Conservation (phyloP, 1,140 invertebrate genomes). For the Lordiphosa clarofinis region DNA sequence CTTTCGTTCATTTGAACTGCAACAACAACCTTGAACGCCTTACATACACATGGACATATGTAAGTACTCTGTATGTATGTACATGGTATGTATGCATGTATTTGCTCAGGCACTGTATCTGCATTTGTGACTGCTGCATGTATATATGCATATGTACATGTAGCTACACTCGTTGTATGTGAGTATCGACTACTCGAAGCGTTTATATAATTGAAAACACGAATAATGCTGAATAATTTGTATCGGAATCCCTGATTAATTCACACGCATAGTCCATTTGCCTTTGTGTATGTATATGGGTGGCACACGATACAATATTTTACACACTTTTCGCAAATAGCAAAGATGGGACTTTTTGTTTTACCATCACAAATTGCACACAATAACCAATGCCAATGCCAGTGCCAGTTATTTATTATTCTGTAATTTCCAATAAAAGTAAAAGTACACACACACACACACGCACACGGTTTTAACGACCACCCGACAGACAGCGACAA, state of each 20-base stretch:
- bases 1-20: conserved; percentile 25
- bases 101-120: not conserved
- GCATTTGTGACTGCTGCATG: not conserved
- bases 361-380: not conserved
- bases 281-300: too few species aligned
- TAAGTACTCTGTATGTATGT: conserved; percentile 1
- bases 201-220: conserved; percentile 28
- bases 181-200: not conserved
- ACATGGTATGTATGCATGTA: not conserved
- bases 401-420: conserved; percentile 1
- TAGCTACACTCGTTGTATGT: too few species aligned
- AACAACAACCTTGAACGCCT: conserved; percentile 56
- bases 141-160: too few species aligned
- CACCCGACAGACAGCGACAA: not conserved
- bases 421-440: conserved; percentile 11
- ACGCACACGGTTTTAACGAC: conserved; percentile 24
- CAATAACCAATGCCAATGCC: too few species aligned
- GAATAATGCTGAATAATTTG: too few species aligned
- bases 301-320: too few species aligned
- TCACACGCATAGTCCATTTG: not conserved
- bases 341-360: too few species aligned
- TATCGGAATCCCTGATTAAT: too few species aligned
- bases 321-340: too few species aligned
- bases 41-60: conserved; percentile 1
- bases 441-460: conserved; percentile 23